A percentile compares a stretch with the other conserved stretches of the same genome.
Conservation (phyloP, 2,113 vertebrate species). For the Amazona vittata region DNA sequence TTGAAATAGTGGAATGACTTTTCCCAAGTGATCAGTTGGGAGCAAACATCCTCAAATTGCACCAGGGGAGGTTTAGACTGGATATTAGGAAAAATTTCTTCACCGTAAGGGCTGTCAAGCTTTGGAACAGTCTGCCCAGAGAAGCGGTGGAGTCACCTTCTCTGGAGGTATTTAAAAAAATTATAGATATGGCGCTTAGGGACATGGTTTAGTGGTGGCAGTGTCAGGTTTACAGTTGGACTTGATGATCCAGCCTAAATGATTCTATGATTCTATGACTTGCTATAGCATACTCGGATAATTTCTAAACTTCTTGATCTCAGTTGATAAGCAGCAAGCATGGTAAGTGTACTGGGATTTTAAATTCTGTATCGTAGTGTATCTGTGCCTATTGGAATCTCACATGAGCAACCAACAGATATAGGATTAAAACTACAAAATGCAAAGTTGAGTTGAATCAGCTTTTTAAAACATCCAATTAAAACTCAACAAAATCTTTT, state of each 20-base stretch:
- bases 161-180: neutral
- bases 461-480: neutral
- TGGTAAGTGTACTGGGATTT: neutral
- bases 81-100: neutral
- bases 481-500: neutral
- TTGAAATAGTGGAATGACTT: neutral
- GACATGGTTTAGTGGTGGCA: neutral
- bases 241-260: neutral
- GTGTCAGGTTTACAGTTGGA: neutral
- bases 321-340: neutral
- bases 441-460: neutral
- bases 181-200: accelerated
- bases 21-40: neutral
- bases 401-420: neutral
- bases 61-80: neutral
- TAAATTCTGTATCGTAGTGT: neutral
- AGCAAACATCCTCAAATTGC: neutral
- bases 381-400: neutral
- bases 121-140: neutral
- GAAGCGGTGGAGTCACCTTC: neutral
- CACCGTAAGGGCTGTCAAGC: neutral
- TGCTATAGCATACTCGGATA: neutral
- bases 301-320: neutral
- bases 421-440: neutral
- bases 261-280: neutral